Conservation (phyloP, 2,797 vertebrate species). For the Hippopotamyrus pictus region DNA sequence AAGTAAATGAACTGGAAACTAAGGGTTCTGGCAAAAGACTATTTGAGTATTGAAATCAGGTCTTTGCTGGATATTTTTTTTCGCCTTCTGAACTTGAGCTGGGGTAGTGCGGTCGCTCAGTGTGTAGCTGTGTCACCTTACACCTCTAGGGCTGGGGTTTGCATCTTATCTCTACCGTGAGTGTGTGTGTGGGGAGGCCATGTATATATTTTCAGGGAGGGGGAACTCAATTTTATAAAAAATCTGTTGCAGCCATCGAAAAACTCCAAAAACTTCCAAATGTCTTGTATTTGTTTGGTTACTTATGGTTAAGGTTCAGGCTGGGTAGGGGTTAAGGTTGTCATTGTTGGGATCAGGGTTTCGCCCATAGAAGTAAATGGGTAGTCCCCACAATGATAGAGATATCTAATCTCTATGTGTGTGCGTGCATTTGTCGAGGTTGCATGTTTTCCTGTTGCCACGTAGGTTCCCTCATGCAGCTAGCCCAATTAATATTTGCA, state of each 20-base stretch:
- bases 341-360: not conserved
- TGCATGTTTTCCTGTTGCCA: not conserved
- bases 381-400: not conserved
- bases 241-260: not conserved
- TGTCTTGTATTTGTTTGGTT: not conserved
- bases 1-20: not conserved
- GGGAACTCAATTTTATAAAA: not conserved
- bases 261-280: not conserved
- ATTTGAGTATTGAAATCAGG: not conserved
- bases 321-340: not conserved
- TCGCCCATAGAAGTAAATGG: not conserved
- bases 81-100: not conserved
- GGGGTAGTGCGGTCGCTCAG: not conserved
- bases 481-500: not conserved
- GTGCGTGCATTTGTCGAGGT: not conserved
- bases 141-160: not conserved
- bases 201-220: not conserved
- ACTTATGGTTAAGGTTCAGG: not conserved
- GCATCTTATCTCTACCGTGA: not conserved
- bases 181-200: not conserved
- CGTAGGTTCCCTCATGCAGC: not conserved
- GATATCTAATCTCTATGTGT: not conserved
- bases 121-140: not conserved
- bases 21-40: not conserved
- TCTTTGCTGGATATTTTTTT: not conserved